Evolutionary conservation across 2,888 invertebrate species (phyloP), one percentile per base, ranked within the genome.

Genomic region (Melanotus villosus): DNA sequence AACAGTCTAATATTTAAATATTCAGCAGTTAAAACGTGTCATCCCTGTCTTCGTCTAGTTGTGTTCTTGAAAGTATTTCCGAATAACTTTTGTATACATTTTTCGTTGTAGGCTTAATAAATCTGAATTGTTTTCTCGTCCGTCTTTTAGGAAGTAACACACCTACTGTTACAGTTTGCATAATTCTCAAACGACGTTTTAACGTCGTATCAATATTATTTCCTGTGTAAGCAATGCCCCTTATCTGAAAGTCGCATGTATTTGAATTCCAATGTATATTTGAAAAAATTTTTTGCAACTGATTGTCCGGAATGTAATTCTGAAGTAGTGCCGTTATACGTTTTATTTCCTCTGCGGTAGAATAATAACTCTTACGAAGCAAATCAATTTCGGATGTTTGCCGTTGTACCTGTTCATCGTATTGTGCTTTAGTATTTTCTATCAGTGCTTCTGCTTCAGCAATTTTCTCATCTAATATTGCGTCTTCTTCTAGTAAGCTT

Each of bases 201-300:
- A 23, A 2, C n/a, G n/a, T 43, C n/a, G 12, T 56, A 10, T 36
- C 57, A 97, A 99, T 98, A 83, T 99, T 99, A 86, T 99, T 99
- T 0, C 99, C 99, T 6, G 98, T 97, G 84, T 99, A 99, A 0
- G 99, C 99, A 4, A 99, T 97, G 84, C 98, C 98, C 83, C 94
- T 93, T 34, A 99, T 89, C 83, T 98, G 98, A 95, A 98, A 99
- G 84, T 99, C 99, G 32, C 98, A 98, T 26, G 97, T 95, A 80
- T 99, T 98, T 84, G 98, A 97, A 86, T 97, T 99, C 97, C 98
- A 99, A 80, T 94, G 92, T 43, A 97, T 93, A 81, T 97, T 95
- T 78, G 93, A 89, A 80, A 97, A 95, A 70, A 98, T 94, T 85
- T 95, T 89, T 45, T 93, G 94, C 88, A 96, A 93, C 84, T 97